Base-by-base conservation (phyloP, 1,140 invertebrate species). In the Lithobius niger region DNA sequence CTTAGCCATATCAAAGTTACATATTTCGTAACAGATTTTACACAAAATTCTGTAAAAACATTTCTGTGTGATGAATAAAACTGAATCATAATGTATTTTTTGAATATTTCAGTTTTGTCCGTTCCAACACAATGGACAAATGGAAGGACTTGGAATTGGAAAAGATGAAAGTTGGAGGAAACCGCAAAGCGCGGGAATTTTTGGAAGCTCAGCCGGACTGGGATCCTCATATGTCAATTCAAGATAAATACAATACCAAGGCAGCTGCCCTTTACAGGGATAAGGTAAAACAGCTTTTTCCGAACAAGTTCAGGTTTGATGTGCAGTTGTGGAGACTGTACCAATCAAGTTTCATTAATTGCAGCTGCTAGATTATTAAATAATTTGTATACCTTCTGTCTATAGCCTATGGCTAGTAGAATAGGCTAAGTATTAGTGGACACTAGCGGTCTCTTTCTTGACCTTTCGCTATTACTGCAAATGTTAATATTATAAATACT, bases 131-230 rank as follows among this genome's bases (percentile, higher is more conserved):
- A 0, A 97, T 98, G 95, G 95, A 98, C 64, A 98, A 97, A 70
- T 98, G 94, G 95, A 99, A 98, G 71, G 94, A 98, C 65, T 77
- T 83, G 51, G 95, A 99, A 69, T 71, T 98, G 50, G 90, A 94
- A 64, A 97, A 97, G 72, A 99, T 99, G 95, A 92, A 90, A 77
- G 85, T 86, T 45, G 94, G 95, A 6, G 95, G 95, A 3, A 99
- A 98, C 71, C 77, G 75, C 59, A 88, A 86, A 64, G 92, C 92
- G n/a, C 77, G 82, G 60, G 79, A 87, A 57, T 99, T 98, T 68
- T 83, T 99, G 49, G 82, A 90, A 64, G 79, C 80, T 19, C 93
- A 97, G 70, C 67, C 80, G 3, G 94, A 98, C 69, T 97, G 86
- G 79, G 82, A 86, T 65, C 78, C 83, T 25, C 77, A 77, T 21